A percentile compares a stretch with the other conserved stretches of the same genome.
Evolutionary conservation across 2,797 vertebrate genomes (phyloP).

Genomic region (Gallinago stenura): DNA sequence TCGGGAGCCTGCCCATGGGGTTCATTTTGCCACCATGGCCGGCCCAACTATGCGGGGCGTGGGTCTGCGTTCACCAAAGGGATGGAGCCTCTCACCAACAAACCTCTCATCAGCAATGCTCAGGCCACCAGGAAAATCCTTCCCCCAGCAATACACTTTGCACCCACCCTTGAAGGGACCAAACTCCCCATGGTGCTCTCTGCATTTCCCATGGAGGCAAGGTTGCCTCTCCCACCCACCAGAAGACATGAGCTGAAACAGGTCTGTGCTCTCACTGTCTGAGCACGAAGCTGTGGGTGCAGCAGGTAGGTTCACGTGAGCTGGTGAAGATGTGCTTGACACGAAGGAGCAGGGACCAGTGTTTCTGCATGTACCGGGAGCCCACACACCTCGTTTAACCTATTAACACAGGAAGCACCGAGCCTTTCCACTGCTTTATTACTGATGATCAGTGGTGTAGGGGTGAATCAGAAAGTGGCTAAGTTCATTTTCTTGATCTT

Average conservation of each 20-base stretch:
- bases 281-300: neutral
- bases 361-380: neutral
- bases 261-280: neutral
- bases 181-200: neutral
- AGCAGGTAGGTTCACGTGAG: neutral
- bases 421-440: neutral
- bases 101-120: neutral
- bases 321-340: neutral
- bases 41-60: fast-evolving
- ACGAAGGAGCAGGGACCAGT: neutral
- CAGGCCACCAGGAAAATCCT: neutral
- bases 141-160: neutral
- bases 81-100: neutral
- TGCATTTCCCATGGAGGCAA: fast-evolving
- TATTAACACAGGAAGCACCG: neutral
- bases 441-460: neutral
- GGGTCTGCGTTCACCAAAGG: neutral
- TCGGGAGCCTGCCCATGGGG: fast-evolving
- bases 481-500: neutral
- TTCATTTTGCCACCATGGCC: fast-evolving
- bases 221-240: neutral
- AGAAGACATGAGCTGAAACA: neutral
- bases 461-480: neutral
- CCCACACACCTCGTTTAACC: neutral
- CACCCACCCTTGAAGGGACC: fast-evolving